Evolutionary conservation across 2,113 vertebrate species (phyloP), one percentile per base, ranked within the genome.

Genomic region (Paramormyrops kingsleyae): DNA sequence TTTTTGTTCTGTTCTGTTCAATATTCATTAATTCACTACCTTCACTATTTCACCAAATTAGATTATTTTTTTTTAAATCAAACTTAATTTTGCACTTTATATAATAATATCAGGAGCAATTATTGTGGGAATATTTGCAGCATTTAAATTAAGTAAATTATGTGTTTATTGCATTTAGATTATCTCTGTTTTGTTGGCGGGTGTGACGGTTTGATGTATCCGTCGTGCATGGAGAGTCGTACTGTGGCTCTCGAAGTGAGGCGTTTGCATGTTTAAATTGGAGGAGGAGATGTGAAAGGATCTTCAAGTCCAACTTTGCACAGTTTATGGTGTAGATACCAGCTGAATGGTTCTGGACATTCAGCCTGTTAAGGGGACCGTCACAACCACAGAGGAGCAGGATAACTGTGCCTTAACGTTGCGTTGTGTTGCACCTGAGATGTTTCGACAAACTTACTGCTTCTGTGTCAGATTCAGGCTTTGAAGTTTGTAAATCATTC

Each of bases 401-500:
- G 35, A 39, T 77, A 80, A 80, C 15, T 27, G 74, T 80, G 74
- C 74, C 74, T 80, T 80, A 70, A 42, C 74, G 74, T 17, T 7
- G 74, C 74, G 2, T 42, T 19, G 74, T 42, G 74, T 42, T 80
- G 35, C 17, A 80, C 74, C 74, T 19, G 74, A 42, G 74, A 80
- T 15, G 74, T 42, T 80, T 80, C 27, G 17, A 42, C 74, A 80
- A 42, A 80, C 74, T 80, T 80, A 42, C 74, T 80, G 74, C 74
- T 80, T 42, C 74, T 80, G 74, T 3, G 74, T 80, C 35, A 77
- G 10, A 77, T 77, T 77, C 70, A 80, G 39, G 35, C 74, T 80
- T 80, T 80, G 87, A 62, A 44, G 52, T 88, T 24, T 88, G 53
- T 66, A 46, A 88, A 66, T 88, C 56, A 66, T 46, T 53, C 39